Evolutionary conservation across 2,888 invertebrate species (phyloP).

Genomic region (Chloroclystis v-ata): DNA sequence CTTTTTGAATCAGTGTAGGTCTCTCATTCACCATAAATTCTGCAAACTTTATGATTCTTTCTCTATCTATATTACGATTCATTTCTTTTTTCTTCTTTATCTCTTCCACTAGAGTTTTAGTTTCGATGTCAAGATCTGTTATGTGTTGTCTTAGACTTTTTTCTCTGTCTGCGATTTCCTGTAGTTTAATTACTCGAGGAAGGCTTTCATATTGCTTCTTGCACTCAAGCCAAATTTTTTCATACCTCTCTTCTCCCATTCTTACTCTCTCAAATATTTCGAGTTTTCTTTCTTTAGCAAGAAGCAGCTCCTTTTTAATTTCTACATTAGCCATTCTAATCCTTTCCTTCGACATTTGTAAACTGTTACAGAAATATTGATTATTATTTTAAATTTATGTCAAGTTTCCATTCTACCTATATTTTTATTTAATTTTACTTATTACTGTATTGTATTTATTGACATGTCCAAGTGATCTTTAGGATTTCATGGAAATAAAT

Average conservation of each 20-base stretch:
- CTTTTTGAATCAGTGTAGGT: slow-evolving; percentile 38
- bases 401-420: too few relatives aligned
- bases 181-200: slow-evolving; percentile 49
- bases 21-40: slow-evolving; percentile 45
- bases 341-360: slow-evolving; percentile 37
- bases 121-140: slow-evolving; percentile 36
- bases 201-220: slow-evolving; percentile 58
- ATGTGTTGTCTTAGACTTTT: slow-evolving; percentile 38
- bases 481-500: too few relatives aligned
- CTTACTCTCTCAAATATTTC: slow-evolving; percentile 43
- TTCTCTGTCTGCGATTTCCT: slow-evolving; percentile 36
- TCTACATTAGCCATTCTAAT: slow-evolving; percentile 54
- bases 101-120: slow-evolving; percentile 32
- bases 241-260: slow-evolving; percentile 52
- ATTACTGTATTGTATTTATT: too few relatives aligned
- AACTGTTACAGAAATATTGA: too few relatives aligned
- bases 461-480: too few relatives aligned
- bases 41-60: slow-evolving; percentile 49
- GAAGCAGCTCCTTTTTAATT: slow-evolving; percentile 48
- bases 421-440: too few relatives aligned
- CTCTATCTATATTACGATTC: slow-evolving; percentile 37
- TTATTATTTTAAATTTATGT: too few relatives aligned
- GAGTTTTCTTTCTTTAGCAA: slow-evolving; percentile 45
- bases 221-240: slow-evolving; percentile 50
- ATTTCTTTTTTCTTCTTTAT: slow-evolving; percentile 39